These are phyloP conservation scores for Euplagia quadripunctaria DNA, from an alignment of 2,888 invertebrate species.

Conservation along the genomic window DNA sequence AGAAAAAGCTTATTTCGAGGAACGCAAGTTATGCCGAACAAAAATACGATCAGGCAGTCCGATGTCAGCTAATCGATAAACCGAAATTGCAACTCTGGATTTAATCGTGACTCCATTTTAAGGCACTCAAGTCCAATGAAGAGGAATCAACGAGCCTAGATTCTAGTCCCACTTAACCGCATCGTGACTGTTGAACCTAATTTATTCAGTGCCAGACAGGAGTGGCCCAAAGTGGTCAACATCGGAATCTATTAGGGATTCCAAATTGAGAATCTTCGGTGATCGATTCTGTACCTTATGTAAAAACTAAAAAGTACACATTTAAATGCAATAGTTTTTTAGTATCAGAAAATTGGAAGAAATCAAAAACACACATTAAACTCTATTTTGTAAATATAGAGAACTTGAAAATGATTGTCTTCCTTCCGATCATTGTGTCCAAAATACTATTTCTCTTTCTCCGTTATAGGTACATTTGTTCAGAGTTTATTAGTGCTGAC, in stretches of 20 bases:
- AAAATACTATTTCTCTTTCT: background rate
- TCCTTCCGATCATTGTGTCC: background rate
- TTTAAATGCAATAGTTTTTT: constrained; percentile 8
- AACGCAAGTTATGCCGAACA: background rate
- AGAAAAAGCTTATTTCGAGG: background rate
- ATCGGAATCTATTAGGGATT: constrained; percentile 40
- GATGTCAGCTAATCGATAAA: background rate
- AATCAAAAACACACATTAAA: background rate
- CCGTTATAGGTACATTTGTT: background rate
- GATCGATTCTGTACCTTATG: constrained; percentile 24
- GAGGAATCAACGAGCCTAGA: constrained; percentile 8
- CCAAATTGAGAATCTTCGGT: constrained; percentile 21
- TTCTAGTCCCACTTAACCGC: constrained; percentile 47
- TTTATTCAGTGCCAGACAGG: constrained; percentile 55
- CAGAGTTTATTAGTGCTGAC: constrained; percentile 10
- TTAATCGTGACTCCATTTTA: background rate
- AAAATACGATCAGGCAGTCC: background rate
- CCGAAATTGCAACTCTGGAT: background rate
- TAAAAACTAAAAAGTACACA: background rate
- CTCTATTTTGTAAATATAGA: background rate
- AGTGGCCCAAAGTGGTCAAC: constrained; percentile 42
- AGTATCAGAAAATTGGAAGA: background rate
- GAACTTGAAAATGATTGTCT: background rate
- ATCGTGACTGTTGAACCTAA: constrained; percentile 48
- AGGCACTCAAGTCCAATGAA: background rate